Evolutionary conservation across 2,113 vertebrate species (phyloP), one percentile per base, ranked within the genome.

Genomic region (Callithrix jacchus): DNA sequence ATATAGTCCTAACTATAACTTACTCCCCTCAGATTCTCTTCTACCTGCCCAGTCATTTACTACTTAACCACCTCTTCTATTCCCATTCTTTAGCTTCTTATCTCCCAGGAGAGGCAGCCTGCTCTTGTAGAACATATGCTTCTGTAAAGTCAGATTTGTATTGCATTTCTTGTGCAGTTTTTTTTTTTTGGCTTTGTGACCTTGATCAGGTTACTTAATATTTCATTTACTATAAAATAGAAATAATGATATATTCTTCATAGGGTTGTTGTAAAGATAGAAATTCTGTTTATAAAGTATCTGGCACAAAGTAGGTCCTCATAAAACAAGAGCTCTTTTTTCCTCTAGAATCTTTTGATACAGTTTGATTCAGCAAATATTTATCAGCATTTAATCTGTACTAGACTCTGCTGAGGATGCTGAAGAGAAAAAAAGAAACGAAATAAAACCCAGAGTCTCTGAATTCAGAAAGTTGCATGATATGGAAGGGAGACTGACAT

Each of bases 111-210:
- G 70, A 84, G 83, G n/a, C 54, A 95, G 56, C 18, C 54, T 86
- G 21, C 40, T 92, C 17, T 87, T 76, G 1, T 93, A 88, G 54
- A 76, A 85, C 27, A 76, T 77, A 56, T 12, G 32, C n/a, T 77
- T 84, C 30, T 92, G 87, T 95, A 45, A 74, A 76, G 66, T 88
- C n/a, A 91, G 37, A 84, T 10, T 93, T 58, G 47, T 56, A 11
- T 54, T 96, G 70, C 45, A 40, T 80, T 90, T 30, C 47, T 87
- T 87, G 49, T 90, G 37, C 66, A 30, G 18, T 83, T 89, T 49
- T 88, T 93, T 93, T 80, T 85, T 93, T 93, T 40, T 32, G 71
- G 71, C 25, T 96, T 94, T 97, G 32, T 84, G 86, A 81, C 81
- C 32, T 87, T 85, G n/a, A 66, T 89, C 64, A 81, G 20, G 32